Evolutionary conservation across 35 echinoderm and acorn worm species (phyloP).

Genomic region (Ophioderma brevispina): DNA sequence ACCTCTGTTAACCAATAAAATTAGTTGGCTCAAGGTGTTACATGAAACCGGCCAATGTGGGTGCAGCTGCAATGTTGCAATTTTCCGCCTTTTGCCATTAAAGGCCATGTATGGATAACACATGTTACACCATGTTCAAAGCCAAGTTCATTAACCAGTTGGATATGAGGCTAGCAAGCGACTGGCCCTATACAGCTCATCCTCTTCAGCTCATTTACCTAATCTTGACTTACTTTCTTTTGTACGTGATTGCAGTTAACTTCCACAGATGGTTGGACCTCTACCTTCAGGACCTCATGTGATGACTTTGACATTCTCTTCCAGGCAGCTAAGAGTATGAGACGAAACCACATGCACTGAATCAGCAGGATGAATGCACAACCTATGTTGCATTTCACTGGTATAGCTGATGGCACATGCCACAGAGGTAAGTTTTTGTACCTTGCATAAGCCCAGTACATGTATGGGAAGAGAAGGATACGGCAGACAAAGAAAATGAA

Average conservation of each 20-base stretch:
- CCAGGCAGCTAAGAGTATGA: background rate
- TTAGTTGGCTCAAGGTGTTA: too few relatives aligned
- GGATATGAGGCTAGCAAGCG: too few relatives aligned
- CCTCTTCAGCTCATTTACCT: too few relatives aligned
- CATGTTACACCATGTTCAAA: too few relatives aligned
- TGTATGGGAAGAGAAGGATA: constrained; percentile 42
- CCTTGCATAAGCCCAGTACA: constrained; percentile 38
- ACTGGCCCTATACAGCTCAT: too few relatives aligned
- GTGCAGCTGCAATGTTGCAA: too few relatives aligned
- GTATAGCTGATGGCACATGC: constrained; percentile 1
- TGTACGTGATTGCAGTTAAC: background rate
- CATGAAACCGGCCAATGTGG: too few relatives aligned
- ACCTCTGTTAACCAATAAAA: too few relatives aligned
- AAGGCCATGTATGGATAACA: too few relatives aligned
- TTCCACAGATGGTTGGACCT: background rate
- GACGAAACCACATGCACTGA: constrained; percentile 16
- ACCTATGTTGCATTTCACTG: constrained; percentile 8
- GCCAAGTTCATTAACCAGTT: too few relatives aligned
- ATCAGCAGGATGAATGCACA: background rate
- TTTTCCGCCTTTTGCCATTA: too few relatives aligned
- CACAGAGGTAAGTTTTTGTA: background rate
- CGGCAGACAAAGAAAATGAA: constrained; percentile 21
- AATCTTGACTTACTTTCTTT: too few relatives aligned
- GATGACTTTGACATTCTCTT: background rate
- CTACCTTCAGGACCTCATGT: background rate